Conservation (phyloP, 2,113 vertebrate species). For the Prionailurus bengalensis region DNA sequence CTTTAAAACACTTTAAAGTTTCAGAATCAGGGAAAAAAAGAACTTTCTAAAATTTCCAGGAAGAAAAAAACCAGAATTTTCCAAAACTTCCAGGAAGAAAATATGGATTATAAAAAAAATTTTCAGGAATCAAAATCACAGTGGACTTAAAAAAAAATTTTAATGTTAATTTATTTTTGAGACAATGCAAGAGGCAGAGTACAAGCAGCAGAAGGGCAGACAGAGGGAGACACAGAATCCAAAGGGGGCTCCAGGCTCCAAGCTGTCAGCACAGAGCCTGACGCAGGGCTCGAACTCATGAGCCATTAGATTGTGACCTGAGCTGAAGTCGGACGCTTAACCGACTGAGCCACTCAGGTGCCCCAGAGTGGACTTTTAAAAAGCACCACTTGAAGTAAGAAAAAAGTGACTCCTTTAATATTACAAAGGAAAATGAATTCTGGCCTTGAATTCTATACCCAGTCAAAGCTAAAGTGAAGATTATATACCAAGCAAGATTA, state of each 20-base stretch:
- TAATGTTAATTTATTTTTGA: too few species aligned
- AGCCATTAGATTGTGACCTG: too few species aligned
- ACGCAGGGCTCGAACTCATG: too few species aligned
- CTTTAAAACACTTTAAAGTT: background rate
- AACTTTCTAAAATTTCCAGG: conserved; percentile 24
- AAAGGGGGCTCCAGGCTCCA: too few species aligned
- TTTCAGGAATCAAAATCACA: background rate
- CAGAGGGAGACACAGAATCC: too few species aligned
- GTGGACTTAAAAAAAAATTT: background rate
- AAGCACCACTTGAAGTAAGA: background rate
- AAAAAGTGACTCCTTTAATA: conserved; percentile 31
- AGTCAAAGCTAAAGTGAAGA: background rate
- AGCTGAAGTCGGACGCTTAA: too few species aligned
- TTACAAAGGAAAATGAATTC: conserved; percentile 12
- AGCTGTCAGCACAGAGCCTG: too few species aligned
- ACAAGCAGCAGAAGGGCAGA: too few species aligned
- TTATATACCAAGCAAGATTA: background rate
- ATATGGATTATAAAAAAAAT: background rate
- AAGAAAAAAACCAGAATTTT: background rate
- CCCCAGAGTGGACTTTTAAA: background rate
- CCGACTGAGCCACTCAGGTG: too few species aligned
- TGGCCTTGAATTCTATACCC: conserved; percentile 10
- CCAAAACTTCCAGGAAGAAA: background rate
- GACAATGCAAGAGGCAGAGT: too few species aligned
- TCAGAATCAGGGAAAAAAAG: background rate